Conservation (phyloP, 2,888 invertebrate genomes). For the Geotrupes spiniger region DNA sequence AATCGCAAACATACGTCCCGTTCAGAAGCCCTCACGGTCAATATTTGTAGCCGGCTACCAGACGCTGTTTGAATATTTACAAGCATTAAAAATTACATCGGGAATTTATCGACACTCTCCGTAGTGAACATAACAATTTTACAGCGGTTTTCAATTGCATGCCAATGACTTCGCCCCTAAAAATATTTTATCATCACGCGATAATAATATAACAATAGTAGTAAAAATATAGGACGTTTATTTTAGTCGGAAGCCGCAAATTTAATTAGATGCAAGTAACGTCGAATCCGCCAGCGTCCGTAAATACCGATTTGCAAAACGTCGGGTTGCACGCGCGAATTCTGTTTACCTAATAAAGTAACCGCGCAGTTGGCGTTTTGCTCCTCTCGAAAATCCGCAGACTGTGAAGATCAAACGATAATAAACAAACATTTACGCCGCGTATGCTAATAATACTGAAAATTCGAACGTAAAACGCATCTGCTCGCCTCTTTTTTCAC, state of each 20-base stretch:
- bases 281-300: too few relatives aligned
- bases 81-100: constrained; percentile 4
- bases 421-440: background rate
- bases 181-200: constrained; percentile 23
- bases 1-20: constrained; percentile 21
- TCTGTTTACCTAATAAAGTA: constrained; percentile 1
- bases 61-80: constrained; percentile 3
- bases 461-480: constrained; percentile 5
- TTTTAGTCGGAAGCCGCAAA: too few relatives aligned
- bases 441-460: constrained; percentile 1
- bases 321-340: background rate
- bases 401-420: constrained; percentile 3
- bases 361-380: background rate
- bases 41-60: constrained; percentile 19
- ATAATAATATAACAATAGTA: too few relatives aligned
- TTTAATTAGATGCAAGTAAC: too few relatives aligned
- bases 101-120: constrained; percentile 19
- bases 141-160: constrained; percentile 21
- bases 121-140: constrained; percentile 21
- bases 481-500: constrained; percentile 12
- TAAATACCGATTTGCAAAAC: too few relatives aligned
- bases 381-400: background rate
- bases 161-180: constrained; percentile 18
- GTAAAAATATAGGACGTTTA: too few relatives aligned
- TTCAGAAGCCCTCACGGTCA: constrained; percentile 20